Evolutionary conservation across 2,888 invertebrate genomes (phyloP).

Genomic region (Cosmorhoe ocellata): DNA sequence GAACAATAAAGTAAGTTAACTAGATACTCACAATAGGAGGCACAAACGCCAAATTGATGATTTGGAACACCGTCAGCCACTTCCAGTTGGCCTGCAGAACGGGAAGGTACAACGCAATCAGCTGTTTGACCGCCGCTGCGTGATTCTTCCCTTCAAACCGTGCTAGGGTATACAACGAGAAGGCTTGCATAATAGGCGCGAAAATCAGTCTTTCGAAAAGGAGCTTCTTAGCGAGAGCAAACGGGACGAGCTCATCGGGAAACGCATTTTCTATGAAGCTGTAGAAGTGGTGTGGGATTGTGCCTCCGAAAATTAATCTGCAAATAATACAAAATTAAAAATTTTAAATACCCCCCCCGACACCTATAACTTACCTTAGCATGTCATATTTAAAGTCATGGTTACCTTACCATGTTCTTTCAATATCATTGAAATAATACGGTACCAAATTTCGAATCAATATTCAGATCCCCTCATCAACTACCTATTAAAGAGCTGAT

Average conservation of each 20-base stretch:
- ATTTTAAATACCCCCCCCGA: too few species aligned
- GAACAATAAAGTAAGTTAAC: too few species aligned
- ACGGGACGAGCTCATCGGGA: slow-evolving; percentile 81
- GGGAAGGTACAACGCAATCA: slow-evolving; percentile 84
- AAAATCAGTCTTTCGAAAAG: slow-evolving; percentile 88
- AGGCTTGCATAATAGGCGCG: slow-evolving; percentile 87
- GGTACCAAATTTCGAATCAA: background rate
- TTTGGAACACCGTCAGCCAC: slow-evolving; percentile 88
- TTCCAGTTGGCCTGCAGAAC: slow-evolving; percentile 89
- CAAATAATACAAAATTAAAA: too few species aligned
- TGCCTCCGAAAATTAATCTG: slow-evolving; percentile 90
- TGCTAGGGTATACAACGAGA: slow-evolving; percentile 88
- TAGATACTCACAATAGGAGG: slow-evolving; percentile 87
- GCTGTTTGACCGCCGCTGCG: slow-evolving; percentile 83
- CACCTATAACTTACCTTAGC: too few species aligned
- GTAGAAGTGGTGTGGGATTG: slow-evolving; percentile 91
- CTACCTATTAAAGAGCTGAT: too few species aligned
- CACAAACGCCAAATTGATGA: slow-evolving; percentile 88
- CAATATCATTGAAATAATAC: too few species aligned
- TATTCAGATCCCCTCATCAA: too few species aligned
- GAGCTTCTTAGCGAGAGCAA: slow-evolving; percentile 83
- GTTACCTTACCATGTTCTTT: too few species aligned
- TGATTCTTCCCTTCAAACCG: slow-evolving; percentile 90
- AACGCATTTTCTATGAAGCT: slow-evolving; percentile 83
- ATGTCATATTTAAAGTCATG: too few species aligned